Conservation (phyloP, 1,140 invertebrate species). For the Maniola jurtina region DNA sequence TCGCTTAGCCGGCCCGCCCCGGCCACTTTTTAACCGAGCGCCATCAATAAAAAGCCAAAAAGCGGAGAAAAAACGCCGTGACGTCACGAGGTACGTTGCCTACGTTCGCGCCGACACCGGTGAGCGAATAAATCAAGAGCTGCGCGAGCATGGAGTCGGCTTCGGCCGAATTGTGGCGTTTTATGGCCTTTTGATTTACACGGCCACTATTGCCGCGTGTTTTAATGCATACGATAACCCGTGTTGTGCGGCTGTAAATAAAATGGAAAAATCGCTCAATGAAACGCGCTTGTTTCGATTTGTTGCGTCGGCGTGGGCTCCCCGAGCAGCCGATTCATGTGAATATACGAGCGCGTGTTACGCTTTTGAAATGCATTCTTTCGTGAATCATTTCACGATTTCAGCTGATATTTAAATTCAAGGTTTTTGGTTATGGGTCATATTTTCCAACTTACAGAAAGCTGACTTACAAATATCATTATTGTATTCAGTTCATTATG, state of each 20-base stretch:
- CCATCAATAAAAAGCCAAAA: constrained; percentile 70
- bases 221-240: constrained; percentile 58
- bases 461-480: too few species aligned
- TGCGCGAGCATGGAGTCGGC: constrained; percentile 63
- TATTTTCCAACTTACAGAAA: too few species aligned
- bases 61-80: constrained; percentile 62
- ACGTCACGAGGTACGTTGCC: constrained; percentile 71
- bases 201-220: constrained; percentile 52
- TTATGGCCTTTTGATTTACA: constrained; percentile 71
- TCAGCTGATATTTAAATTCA: background rate
- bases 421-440: too few species aligned
- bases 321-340: constrained; percentile 2
- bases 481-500: too few species aligned
- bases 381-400: background rate
- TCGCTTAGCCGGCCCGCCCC: constrained; percentile 53
- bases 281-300: constrained; percentile 37
- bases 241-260: constrained; percentile 44
- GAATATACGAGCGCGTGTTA: constrained; percentile 6
- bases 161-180: constrained; percentile 58
- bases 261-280: constrained; percentile 46
- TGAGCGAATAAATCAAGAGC: constrained; percentile 68
- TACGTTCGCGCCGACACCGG: constrained; percentile 67
- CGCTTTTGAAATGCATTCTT: background rate
- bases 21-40: constrained; percentile 69
- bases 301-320: constrained; percentile 19